Evolutionary conservation across 2,113 vertebrate genomes (phyloP), one percentile per base, ranked within the genome.

Genomic region (Hepsetus odoe): DNA sequence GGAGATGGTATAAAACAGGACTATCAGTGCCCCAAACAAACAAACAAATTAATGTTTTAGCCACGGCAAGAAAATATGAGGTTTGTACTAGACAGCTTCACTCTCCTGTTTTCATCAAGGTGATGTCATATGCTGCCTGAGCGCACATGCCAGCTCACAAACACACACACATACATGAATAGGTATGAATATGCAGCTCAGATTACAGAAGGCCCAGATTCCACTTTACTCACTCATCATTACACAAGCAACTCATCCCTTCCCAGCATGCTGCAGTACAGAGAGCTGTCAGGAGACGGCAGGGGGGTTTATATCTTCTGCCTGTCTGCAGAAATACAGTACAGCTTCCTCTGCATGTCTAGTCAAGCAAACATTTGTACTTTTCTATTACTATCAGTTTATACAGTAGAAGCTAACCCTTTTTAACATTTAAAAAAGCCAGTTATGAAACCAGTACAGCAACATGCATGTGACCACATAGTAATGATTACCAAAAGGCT

Each of bases 131-230:
- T 0, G 10, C 18, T n/a, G 30, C 11, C 16, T 59, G 33, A 11
- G 42, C n/a, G n/a, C n/a, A n/a, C n/a, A n/a, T n/a, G n/a, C n/a
- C n/a, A 14, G 16, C 16, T 26, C 40, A 10, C 35, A 33, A 1
- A 53, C 26, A 76, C 55, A 35, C 46, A 58, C 33, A 59, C 69
- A 40, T 32, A 28, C 69, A 56, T 38, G 18, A 30, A 67, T 24
- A 64, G 3, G 1, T n/a, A 53, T 30, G 12, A 32, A 51, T 24
- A 55, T 12, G 30, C 3, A 65, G 22, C 49, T 80, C 38, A 33
- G 7, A 56, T 66, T 76, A 58, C 58, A 76, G 62, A 38, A 71
- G 24, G 4, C 30, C 49, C 32, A 8, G 58, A 42, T 67, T 80
- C 68, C 14, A 42, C 53, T 68, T 67, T 11, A 49, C 49, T 59